Percentiles rank a stretch among this genome's conserved stretches.
Evolutionary conservation across 2,888 invertebrate species (phyloP).

Genomic region (Tinea semifulvella): DNA sequence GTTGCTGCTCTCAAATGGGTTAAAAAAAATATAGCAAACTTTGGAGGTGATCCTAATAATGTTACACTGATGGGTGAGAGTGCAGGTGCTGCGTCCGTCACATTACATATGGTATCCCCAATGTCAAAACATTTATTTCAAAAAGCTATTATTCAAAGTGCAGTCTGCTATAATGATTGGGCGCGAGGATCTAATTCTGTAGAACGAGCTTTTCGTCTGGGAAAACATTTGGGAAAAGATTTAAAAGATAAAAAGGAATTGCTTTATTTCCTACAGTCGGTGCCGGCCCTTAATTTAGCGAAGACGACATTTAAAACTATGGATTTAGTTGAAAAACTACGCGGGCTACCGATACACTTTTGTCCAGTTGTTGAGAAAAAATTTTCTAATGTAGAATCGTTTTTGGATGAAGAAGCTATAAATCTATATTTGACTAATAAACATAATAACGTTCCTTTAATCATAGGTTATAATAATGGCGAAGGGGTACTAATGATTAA

Average conservation of each 20-base stretch:
- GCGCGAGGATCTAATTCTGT: constrained; percentile 19
- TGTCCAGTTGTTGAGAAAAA: constrained; percentile 38
- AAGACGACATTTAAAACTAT: constrained; percentile 29
- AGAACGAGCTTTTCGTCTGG: constrained; percentile 35
- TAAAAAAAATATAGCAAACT: constrained; percentile 34
- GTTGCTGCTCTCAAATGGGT: constrained; percentile 39
- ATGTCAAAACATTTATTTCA: constrained; percentile 46
- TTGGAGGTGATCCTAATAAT: constrained; percentile 41
- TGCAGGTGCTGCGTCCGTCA: constrained; percentile 42
- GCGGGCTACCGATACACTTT: constrained; percentile 36
- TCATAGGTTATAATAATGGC: constrained; percentile 38
- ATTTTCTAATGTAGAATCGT: constrained; percentile 30
- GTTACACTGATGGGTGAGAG: constrained; percentile 51
- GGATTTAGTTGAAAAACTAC: constrained; percentile 31
- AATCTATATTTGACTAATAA: constrained; percentile 29
- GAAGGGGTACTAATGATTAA: constrained; percentile 34
- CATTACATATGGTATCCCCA: constrained; percentile 44
- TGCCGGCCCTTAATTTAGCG: constrained; percentile 29
- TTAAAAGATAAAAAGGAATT: constrained; percentile 31
- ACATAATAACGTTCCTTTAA: constrained; percentile 32
- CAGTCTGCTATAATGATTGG: constrained; percentile 38
- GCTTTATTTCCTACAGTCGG: constrained; percentile 29
- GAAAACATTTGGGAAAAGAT: constrained; percentile 36
- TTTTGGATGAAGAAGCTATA: constrained; percentile 32
- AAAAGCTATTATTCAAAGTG: constrained; percentile 47